These are phyloP conservation scores for Drosophila pseudotalamancana DNA, from an alignment of 2,888 invertebrate species.

Conservation along the genomic window DNA sequence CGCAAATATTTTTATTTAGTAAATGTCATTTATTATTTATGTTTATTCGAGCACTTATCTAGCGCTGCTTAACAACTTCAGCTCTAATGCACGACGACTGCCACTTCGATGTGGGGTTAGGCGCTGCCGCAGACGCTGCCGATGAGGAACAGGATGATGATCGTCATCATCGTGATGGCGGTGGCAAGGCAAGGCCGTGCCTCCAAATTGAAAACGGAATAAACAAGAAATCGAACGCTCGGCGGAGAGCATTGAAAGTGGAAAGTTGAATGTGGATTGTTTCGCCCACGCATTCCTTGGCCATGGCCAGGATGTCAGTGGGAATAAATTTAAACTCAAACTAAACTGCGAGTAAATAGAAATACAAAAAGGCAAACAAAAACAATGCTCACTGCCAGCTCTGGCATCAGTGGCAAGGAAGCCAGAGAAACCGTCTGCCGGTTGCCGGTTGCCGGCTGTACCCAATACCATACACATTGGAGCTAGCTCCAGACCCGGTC, in stretches of 20 bases:
- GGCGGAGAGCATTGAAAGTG: constrained; percentile 17
- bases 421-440: constrained; percentile 12
- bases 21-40: constrained; percentile 83
- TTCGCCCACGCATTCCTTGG: constrained; percentile 46
- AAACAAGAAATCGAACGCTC: constrained; percentile 74
- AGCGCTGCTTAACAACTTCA: constrained; percentile 81
- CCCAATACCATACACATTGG: constrained; percentile 18
- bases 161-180: constrained; percentile 26
- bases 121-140: constrained; percentile 1
- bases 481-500: constrained; percentile 12
- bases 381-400: constrained; percentile 64
- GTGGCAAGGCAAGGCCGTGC: constrained; percentile 63
- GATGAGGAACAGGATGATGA: constrained; percentile 8
- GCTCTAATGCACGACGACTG: constrained; percentile 67
- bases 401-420: constrained; percentile 32
- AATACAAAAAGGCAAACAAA: constrained; percentile 79
- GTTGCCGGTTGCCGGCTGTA: constrained; percentile 4
- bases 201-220: constrained; percentile 74
- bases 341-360: constrained; percentile 79
- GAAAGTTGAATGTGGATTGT: constrained; percentile 18
- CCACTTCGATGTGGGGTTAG: constrained; percentile 28
- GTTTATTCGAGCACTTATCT: constrained; percentile 83
- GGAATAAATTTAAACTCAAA: constrained; percentile 80
- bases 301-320: constrained; percentile 50
- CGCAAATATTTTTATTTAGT: constrained; percentile 83